Percentiles rank a stretch among this genome's conserved stretches.
Evolutionary conservation across 2,797 vertebrate species (phyloP).

Genomic region (Sebastes baramenuke): DNA sequence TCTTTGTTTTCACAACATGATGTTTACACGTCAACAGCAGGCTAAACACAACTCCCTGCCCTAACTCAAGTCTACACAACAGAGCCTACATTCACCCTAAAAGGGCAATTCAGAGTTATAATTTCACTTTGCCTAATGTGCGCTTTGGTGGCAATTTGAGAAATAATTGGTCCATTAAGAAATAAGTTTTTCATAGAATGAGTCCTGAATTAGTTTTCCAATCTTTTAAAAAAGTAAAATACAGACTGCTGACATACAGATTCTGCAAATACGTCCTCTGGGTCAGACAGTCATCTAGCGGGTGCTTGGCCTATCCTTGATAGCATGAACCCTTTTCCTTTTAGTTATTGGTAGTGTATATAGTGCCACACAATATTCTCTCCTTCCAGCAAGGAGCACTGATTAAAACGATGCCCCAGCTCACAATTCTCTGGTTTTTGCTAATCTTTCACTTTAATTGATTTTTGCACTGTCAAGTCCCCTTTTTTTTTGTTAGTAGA

Average conservation of each 20-base stretch:
- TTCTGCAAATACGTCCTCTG: not conserved
- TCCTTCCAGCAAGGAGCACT: not conserved
- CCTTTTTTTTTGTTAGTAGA: not conserved
- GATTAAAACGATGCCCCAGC: not conserved
- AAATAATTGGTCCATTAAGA: not conserved
- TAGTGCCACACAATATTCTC: not conserved
- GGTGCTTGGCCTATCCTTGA: not conserved
- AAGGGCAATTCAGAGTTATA: not conserved
- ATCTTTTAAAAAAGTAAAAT: not conserved
- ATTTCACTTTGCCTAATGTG: not conserved
- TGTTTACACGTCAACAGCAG: not conserved
- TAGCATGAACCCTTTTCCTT: not conserved
- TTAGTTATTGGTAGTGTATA: not conserved
- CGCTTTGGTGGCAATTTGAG: not conserved
- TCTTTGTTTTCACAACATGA: not conserved
- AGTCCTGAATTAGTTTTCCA: no score
- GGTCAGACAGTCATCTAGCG: not conserved
- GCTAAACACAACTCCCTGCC: not conserved
- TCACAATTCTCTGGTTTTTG: not conserved
- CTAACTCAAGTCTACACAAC: not conserved
- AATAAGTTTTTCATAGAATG: not conserved
- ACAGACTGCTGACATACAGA: not conserved
- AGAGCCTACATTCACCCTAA: not conserved
- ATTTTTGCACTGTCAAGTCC: not conserved
- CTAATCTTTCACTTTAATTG: not conserved